Percentiles rank a stretch among this genome's conserved stretches.
Conservation (phyloP, 2,888 invertebrate species). For the Serripes groenlandicus region DNA sequence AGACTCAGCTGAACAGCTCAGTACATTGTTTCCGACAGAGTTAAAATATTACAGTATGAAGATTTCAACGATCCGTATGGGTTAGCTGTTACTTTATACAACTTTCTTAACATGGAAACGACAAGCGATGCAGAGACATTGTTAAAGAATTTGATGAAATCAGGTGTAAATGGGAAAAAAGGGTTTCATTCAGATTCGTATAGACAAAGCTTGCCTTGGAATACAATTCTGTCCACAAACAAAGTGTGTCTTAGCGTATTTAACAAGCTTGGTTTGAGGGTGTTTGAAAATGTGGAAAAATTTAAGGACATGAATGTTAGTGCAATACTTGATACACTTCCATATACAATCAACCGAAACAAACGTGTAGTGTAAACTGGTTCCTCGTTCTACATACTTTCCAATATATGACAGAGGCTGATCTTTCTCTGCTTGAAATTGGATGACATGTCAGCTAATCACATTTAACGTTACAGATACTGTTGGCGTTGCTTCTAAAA, state of each 20-base stretch:
- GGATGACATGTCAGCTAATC: too few relatives aligned
- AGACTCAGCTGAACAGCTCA: background rate
- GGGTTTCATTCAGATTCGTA: conserved; percentile 12
- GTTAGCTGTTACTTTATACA: conserved; percentile 20
- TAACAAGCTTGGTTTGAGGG: background rate
- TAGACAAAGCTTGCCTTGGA: background rate
- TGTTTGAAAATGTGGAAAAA: background rate
- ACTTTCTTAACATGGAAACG: conserved; percentile 27
- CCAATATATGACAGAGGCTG: too few relatives aligned
- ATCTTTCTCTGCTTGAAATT: too few relatives aligned
- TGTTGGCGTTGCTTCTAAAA: too few relatives aligned
- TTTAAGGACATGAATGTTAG: background rate
- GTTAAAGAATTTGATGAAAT: background rate
- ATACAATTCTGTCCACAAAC: background rate
- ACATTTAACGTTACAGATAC: too few relatives aligned
- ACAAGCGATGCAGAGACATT: conserved; percentile 3
- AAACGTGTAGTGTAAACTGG: too few relatives aligned
- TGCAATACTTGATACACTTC: background rate
- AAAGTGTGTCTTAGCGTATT: background rate
- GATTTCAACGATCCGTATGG: conserved; percentile 30
- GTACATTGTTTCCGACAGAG: conserved; percentile 17
- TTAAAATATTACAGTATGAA: conserved; percentile 37
- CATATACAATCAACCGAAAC: too few relatives aligned
- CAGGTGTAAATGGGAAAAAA: background rate
- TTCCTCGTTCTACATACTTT: too few relatives aligned